Percentiles rank a stretch among this genome's conserved stretches.
Evolutionary conservation across 2,113 vertebrate species (phyloP).

Genomic region (Zosterops pallidus): DNA sequence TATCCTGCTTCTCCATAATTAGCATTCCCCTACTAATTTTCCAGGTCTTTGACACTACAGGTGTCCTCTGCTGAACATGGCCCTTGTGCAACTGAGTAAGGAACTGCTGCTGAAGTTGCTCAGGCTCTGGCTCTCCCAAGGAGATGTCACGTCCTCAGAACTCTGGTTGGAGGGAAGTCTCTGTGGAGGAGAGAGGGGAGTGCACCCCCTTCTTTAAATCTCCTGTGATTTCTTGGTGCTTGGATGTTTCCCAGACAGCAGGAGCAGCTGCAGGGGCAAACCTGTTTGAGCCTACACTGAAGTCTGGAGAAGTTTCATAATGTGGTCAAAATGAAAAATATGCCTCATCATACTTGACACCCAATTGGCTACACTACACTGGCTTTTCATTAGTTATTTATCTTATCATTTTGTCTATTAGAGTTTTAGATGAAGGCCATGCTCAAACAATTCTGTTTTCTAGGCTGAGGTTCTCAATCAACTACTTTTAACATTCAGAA

Average conservation of each 20-base stretch:
- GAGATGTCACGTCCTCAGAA: neutral
- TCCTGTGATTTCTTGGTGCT: neutral
- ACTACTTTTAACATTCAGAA: neutral
- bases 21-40: neutral
- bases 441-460: neutral
- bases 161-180: neutral
- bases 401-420: neutral
- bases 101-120: neutral
- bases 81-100: neutral
- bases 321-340: neutral
- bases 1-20: neutral
- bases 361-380: neutral
- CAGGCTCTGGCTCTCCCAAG: neutral
- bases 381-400: neutral
- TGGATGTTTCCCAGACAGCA: neutral
- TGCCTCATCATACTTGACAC: neutral
- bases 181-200: neutral
- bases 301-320: neutral
- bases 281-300: neutral
- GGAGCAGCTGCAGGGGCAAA: neutral
- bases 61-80: neutral
- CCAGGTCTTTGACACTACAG: neutral
- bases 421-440: neutral
- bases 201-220: neutral
- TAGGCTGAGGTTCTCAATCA: neutral